phyloP scores from a whole-genome alignment of 2,113 vertebrate species.

The Hassar affinis region DNA sequence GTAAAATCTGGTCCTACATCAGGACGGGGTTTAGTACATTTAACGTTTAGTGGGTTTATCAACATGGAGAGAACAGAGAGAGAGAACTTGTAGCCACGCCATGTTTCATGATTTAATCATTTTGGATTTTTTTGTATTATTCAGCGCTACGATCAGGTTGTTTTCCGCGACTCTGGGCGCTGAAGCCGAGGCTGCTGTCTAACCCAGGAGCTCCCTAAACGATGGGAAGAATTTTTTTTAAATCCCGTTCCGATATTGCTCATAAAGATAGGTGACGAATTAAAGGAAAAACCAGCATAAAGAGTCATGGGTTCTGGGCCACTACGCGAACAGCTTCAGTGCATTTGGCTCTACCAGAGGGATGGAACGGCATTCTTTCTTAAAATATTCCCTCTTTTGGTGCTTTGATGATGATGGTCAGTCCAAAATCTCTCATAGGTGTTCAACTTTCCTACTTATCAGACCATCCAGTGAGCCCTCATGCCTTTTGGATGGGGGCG shows the following conservation, averaged over 20 bases:
- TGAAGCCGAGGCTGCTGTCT: background rate
- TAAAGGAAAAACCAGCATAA: too few relatives aligned
- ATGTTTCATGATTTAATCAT: background rate
- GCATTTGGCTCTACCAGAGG: too few relatives aligned
- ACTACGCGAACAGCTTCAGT: too few relatives aligned
- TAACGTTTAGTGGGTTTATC: background rate
- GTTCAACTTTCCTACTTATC: too few relatives aligned
- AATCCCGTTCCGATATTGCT: conserved; percentile 12
- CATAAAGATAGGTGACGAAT: background rate
- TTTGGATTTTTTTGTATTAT: background rate
- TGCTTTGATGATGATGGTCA: too few relatives aligned
- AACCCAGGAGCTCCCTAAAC: conserved; percentile 1
- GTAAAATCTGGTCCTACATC: background rate
- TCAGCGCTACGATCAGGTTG: background rate
- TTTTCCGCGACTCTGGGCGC: background rate
- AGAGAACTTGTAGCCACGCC: background rate
- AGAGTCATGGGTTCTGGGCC: too few relatives aligned
- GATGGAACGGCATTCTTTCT: too few relatives aligned
- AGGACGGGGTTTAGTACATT: background rate
- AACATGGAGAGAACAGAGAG: background rate
- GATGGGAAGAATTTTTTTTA: background rate
- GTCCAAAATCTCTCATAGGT: too few relatives aligned
- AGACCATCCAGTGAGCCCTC: too few relatives aligned
- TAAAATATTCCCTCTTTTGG: too few relatives aligned
- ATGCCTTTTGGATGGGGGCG: too few relatives aligned